These are phyloP conservation scores for Epistrophe eligans DNA, from an alignment of 2,888 invertebrate genomes.

Conservation along the genomic window DNA sequence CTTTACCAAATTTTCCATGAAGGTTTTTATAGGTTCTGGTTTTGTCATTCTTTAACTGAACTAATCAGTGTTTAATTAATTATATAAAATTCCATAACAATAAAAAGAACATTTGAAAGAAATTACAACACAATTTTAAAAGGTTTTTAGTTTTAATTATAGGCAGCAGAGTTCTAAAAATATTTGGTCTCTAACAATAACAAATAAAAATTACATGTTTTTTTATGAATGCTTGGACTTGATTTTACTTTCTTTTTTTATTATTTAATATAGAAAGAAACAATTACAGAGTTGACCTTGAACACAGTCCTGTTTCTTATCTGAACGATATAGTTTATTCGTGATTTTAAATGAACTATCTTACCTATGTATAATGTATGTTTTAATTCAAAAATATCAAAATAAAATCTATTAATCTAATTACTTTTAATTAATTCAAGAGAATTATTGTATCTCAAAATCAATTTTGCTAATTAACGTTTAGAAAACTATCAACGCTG, in stretches of 20 bases:
- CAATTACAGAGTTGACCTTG: background rate
- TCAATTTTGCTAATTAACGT: conserved; percentile 38
- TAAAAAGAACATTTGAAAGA: no score
- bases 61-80: no score
- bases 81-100: no score
- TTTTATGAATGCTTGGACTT: background rate
- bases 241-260: background rate
- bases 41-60: no score
- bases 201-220: background rate
- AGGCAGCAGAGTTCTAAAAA: background rate
- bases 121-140: no score
- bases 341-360: background rate
- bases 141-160: no score
- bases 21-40: no score
- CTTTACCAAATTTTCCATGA: no score
- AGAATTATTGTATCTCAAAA: conserved; percentile 25
- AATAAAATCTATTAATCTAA: conserved; percentile 15
- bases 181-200: background rate
- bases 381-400: background rate
- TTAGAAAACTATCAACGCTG: conserved; percentile 6
- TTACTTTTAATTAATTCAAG: conserved; percentile 40
- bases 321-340: background rate
- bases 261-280: background rate
- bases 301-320: conserved; percentile 15
- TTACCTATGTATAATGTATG: background rate